Evolutionary conservation across 2,113 vertebrate genomes (phyloP).

Genomic region (Pituophis catenifer): DNA sequence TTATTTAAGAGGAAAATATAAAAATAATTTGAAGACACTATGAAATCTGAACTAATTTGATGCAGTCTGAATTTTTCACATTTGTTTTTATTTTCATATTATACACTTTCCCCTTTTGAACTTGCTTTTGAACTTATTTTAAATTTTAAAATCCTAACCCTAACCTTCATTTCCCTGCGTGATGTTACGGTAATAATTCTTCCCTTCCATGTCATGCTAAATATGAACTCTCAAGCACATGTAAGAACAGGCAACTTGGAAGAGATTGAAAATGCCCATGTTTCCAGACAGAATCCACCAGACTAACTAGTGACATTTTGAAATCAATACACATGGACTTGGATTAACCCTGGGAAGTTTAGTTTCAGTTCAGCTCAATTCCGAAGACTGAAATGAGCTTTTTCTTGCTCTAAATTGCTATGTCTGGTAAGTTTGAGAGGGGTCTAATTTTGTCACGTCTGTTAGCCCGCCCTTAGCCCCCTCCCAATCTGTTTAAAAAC

Average conservation of each 20-base stretch:
- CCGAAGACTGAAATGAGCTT: neutral
- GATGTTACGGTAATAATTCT: neutral
- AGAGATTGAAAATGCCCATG: neutral
- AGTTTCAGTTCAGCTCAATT: neutral
- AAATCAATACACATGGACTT: conserved; percentile 28
- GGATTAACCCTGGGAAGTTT: neutral
- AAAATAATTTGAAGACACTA: neutral
- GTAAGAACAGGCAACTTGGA: neutral
- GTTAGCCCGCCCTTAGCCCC: conserved; percentile 9
- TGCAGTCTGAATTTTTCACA: conserved; percentile 42
- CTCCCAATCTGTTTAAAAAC: conserved; percentile 12
- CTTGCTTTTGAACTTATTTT: conserved; percentile 15
- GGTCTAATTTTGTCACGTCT: neutral
- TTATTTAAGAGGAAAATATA: neutral
- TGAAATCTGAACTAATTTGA: conserved; percentile 33
- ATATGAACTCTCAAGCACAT: neutral
- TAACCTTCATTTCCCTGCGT: neutral
- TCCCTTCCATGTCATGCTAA: neutral
- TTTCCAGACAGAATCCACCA: neutral
- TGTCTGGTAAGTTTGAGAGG: neutral
- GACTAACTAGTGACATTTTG: conserved; percentile 34
- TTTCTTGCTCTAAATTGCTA: neutral
- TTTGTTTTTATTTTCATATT: conserved; percentile 38
- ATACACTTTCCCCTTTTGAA: conserved; percentile 46
- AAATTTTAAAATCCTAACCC: conserved; percentile 8